Conservation (phyloP, 2,888 invertebrate species). For the Lymantria dispar region DNA sequence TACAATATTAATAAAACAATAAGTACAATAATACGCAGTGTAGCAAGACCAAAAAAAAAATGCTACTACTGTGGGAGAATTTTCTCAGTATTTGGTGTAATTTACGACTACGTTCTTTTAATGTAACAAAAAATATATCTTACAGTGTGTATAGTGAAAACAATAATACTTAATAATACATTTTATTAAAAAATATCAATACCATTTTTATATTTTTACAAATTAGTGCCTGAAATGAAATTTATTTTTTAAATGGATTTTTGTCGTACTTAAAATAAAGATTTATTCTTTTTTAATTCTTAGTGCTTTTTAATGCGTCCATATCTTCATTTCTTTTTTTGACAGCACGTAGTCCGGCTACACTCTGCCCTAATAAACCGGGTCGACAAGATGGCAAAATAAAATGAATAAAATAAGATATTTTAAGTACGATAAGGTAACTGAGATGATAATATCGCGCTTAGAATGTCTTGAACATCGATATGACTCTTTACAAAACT, state of each 20-base stretch:
- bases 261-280: not conserved
- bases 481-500: no score
- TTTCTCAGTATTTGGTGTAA: constrained; percentile 8
- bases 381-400: no score
- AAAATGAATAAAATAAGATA: no score
- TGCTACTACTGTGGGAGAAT: constrained; percentile 15
- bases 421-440: no score
- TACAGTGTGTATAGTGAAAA: not conserved
- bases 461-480: no score
- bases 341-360: no score
- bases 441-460: no score
- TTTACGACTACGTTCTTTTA: not conserved
- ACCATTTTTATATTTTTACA: not conserved
- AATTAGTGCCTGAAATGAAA: not conserved
- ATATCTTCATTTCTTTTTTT: no score
- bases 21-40: constrained; percentile 35
- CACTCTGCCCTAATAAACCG: no score
- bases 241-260: not conserved
- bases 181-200: not conserved
- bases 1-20: constrained; percentile 16
- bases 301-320: no score
- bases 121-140: not conserved
- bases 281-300: no score
- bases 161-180: not conserved
- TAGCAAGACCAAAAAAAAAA: constrained; percentile 10